These are phyloP conservation scores for Morpho helenor DNA, from an alignment of 2,888 invertebrate species.

Conservation along the genomic window DNA sequence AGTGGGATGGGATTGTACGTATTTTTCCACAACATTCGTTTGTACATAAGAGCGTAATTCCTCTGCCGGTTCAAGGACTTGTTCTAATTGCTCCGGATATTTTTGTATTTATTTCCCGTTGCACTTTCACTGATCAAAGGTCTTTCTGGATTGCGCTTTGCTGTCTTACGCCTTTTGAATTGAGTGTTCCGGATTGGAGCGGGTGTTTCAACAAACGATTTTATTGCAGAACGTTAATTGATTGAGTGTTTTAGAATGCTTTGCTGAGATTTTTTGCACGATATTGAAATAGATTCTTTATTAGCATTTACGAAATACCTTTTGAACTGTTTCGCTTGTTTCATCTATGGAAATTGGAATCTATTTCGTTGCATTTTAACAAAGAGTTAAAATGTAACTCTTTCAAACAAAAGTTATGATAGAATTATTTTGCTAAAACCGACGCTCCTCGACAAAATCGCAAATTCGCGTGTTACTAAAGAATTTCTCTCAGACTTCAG, in stretches of 20 bases:
- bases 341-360: no score
- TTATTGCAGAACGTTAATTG: slow-evolving; percentile 17
- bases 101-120: slow-evolving; percentile 23
- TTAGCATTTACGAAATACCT: no score
- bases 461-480: no score
- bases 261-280: not conserved
- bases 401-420: no score
- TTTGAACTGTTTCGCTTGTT: no score
- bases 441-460: no score
- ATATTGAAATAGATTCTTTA: no score
- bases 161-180: slow-evolving; percentile 16
- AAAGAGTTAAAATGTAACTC: no score
- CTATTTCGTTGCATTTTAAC: no score
- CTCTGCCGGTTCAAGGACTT: slow-evolving; percentile 23
- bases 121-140: slow-evolving; percentile 24
- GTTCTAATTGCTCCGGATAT: slow-evolving; percentile 23
- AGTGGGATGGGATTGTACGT: slow-evolving; percentile 22
- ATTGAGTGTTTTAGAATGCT: slow-evolving; percentile 15
- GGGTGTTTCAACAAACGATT: slow-evolving; percentile 14
- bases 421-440: no score
- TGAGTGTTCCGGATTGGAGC: slow-evolving; percentile 16
- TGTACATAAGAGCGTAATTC: slow-evolving; percentile 23
- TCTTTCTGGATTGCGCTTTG: slow-evolving; percentile 17
- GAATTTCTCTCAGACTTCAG: no score
- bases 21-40: slow-evolving; percentile 19